These are phyloP conservation scores for Trissonchulus sp. DNA, from an alignment of 2,888 invertebrate species.

Conservation along the genomic window DNA sequence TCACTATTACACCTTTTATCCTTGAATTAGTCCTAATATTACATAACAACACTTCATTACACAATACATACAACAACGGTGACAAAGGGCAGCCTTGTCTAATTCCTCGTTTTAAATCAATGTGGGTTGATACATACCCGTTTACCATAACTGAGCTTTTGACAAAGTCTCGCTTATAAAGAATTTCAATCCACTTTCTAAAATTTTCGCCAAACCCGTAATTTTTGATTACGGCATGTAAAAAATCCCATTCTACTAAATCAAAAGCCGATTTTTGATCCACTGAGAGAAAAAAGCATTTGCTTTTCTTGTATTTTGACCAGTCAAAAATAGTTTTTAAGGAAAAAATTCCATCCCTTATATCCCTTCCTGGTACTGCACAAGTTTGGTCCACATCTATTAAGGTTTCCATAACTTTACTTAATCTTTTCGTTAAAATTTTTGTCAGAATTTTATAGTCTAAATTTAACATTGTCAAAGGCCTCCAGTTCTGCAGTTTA, in stretches of 20 bases:
- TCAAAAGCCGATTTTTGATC: conserved; percentile 25
- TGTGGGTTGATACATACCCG: background rate
- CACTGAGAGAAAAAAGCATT: background rate
- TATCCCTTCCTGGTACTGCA: conserved; percentile 27
- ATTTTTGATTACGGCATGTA: background rate
- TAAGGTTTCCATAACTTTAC: background rate
- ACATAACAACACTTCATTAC: background rate
- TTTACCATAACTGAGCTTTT: conserved; percentile 22
- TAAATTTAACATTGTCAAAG: conserved; percentile 21
- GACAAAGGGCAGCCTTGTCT: conserved; percentile 28
- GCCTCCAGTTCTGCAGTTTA: conserved; percentile 11
- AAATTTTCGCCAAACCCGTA: conserved; percentile 4
- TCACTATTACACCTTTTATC: background rate
- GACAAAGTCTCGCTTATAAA: background rate
- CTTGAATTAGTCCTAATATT: background rate
- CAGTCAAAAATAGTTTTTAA: background rate
- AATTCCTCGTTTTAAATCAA: conserved; percentile 5
- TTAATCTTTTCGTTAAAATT: conserved; percentile 12
- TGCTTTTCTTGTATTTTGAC: background rate
- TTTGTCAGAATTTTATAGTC: conserved; percentile 27
- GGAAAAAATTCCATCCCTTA: conserved; percentile 6
- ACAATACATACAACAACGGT: conserved; percentile 19
- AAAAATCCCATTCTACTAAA: background rate
- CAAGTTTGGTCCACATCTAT: conserved; percentile 20
- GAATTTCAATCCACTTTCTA: conserved; percentile 11